Evolutionary conservation across 2,888 invertebrate species (phyloP), one percentile per base, ranked within the genome.

Genomic region (Sipha maydis): DNA sequence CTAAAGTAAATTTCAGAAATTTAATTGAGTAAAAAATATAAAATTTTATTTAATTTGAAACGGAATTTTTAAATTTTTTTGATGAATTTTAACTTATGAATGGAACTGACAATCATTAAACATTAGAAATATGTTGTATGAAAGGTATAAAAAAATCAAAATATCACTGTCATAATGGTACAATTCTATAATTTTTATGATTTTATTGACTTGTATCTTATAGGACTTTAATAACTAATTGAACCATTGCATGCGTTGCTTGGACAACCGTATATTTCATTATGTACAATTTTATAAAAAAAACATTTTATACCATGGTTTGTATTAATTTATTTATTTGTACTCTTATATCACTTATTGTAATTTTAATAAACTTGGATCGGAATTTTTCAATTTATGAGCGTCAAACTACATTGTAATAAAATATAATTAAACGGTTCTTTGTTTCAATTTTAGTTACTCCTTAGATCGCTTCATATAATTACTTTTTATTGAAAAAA

Each of bases 401-500:
- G 48, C 31, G 71, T 25, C 54, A 71, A 73, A 73, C 21, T 25
- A 25, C 73, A 25, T 14, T 25, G 3, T 31, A 31, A 41, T 2
- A 54, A 71, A 83, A 71, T 14, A 56, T 54, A 56, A 34, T 73
- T 38, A 54, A 34, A 56, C 17, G 41, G 38, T 28, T 31, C 54
- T n/a, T n/a, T 67, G 34, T 80, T 78, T 56, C 56, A 34, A 34
- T 25, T 69, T 56, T 31, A 28, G 31, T 77, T 31, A 21, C 21
- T 31, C 56, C 5, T 11, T 3, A 21, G 4, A 73, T 54, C 34
- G 34, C 54, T 83, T 83, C 54, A 54, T 17, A 56, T 78, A 31
- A 56, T 73, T 83, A 8, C 48, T 71, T 83, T 82, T 56, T 54
- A 83, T 83, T 73, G 73, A 83, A 80, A 80, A 19, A 80, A n/a